These are phyloP conservation scores for Numida meleagris DNA, from an alignment of 2,113 vertebrate species.

Conservation along the genomic window DNA sequence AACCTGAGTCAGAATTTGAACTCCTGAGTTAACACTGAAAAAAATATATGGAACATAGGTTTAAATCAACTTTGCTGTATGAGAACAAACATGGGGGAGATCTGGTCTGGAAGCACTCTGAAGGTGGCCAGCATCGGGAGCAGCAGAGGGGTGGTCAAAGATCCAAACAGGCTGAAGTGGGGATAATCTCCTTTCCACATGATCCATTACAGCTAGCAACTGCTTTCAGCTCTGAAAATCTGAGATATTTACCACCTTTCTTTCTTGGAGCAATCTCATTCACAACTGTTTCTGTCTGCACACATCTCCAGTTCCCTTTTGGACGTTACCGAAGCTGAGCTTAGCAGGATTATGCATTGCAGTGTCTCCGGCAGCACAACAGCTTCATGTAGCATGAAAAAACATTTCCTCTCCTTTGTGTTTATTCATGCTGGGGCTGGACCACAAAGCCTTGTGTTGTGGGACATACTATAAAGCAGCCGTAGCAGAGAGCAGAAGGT, in stretches of 20 bases:
- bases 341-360: background rate
- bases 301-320: background rate
- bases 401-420: background rate
- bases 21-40: background rate
- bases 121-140: background rate
- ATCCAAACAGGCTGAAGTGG: background rate
- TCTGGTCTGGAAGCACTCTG: background rate
- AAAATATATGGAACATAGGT: background rate
- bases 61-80: background rate
- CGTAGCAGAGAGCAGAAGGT: fast-evolving
- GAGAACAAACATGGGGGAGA: background rate
- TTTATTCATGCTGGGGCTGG: background rate
- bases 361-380: background rate
- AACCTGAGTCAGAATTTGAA: background rate
- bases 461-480: background rate
- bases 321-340: background rate
- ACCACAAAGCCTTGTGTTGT: background rate
- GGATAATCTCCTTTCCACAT: background rate
- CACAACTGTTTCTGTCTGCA: background rate
- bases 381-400: background rate
- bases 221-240: background rate
- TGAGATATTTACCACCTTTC: background rate
- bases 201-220: background rate
- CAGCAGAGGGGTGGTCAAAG: background rate
- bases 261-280: background rate